Conservation (phyloP, 1,140 invertebrate species). For the Schlechtendalia chinensis region DNA sequence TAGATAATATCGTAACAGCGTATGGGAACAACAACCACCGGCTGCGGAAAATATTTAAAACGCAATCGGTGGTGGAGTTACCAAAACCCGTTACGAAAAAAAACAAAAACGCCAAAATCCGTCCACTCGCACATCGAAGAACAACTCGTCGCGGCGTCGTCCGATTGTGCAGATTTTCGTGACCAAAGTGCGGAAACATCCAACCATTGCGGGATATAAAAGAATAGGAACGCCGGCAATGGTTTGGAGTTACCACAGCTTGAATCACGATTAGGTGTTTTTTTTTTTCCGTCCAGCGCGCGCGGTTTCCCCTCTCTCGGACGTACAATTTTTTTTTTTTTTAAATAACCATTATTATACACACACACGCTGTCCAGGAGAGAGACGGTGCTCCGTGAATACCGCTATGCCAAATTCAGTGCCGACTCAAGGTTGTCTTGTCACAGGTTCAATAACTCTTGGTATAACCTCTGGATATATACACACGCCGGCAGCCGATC, state of each 20-base stretch:
- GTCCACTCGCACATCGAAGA: not conserved
- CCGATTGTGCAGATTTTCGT: not conserved
- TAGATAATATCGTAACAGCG: constrained; percentile 26
- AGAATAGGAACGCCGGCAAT: constrained; percentile 40
- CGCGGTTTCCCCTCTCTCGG: not conserved
- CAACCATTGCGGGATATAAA: constrained; percentile 48
- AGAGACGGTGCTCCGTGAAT: constrained; percentile 18
- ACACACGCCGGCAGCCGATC: constrained; percentile 23
- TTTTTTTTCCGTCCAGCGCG: not conserved
- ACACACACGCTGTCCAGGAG: not conserved
- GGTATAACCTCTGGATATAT: constrained; percentile 38
- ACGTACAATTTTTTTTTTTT: constrained; percentile 3
- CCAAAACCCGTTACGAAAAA: constrained; percentile 46
- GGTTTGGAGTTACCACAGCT: constrained; percentile 49
- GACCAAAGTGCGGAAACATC: constrained; percentile 46
- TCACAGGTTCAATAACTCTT: constrained; percentile 49
- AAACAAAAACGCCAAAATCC: too few relatives aligned
- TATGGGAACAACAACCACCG: constrained; percentile 44
- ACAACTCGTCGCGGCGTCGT: not conserved
- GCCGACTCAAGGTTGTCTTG: constrained; percentile 45
- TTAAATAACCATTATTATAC: constrained; percentile 12
- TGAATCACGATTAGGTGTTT: constrained; percentile 32
- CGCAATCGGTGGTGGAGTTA: constrained; percentile 50
- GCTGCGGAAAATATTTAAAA: constrained; percentile 25
- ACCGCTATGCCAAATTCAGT: constrained; percentile 47